Percentiles rank a stretch among this genome's conserved stretches.
These are phyloP conservation scores for Cryptocephalus primarius DNA, from an alignment of 2,888 invertebrate genomes.

Conservation along the genomic window DNA sequence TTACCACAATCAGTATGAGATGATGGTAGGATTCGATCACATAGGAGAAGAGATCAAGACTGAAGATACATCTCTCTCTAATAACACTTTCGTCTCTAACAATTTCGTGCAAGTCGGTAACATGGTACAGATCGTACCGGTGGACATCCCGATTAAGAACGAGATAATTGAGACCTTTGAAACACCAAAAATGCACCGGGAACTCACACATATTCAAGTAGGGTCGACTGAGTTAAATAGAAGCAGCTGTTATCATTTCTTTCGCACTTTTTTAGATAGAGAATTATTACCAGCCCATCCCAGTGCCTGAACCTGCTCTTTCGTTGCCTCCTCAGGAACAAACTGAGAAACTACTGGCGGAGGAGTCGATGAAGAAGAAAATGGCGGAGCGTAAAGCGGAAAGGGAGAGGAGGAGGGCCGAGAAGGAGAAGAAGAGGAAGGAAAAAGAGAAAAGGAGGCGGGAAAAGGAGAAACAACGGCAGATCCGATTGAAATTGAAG, in stretches of 20 bases:
- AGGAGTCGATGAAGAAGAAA: constrained; percentile 26
- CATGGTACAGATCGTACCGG: constrained; percentile 49
- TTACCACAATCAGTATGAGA: not conserved
- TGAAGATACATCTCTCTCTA: not conserved
- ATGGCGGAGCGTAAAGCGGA: constrained; percentile 30
- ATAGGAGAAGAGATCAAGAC: not conserved
- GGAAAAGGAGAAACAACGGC: constrained; percentile 32
- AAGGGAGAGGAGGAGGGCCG: constrained; percentile 29
- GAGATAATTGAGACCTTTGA: not conserved
- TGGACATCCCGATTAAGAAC: constrained; percentile 22
- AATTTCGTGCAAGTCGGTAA: constrained; percentile 44
- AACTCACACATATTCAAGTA: not conserved
- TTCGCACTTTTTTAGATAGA: constrained; percentile 38
- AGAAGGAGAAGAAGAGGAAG: constrained; percentile 30
- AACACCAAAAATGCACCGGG: not conserved
- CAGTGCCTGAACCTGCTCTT: constrained; percentile 19
- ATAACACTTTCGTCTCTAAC: not conserved
- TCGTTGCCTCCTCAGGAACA: constrained; percentile 5
- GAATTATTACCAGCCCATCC: constrained; percentile 49
- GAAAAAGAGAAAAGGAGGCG: constrained; percentile 33
- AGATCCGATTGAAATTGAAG: constrained; percentile 29
- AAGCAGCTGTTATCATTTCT: too few species aligned
- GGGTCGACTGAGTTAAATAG: too few species aligned
- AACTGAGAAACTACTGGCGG: constrained; percentile 19
- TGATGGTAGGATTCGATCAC: not conserved